Percentiles rank a stretch among this genome's conserved stretches.
Evolutionary conservation across 1,140 invertebrate species (phyloP).

Genomic region (Caenorhabditis inopinata): DNA sequence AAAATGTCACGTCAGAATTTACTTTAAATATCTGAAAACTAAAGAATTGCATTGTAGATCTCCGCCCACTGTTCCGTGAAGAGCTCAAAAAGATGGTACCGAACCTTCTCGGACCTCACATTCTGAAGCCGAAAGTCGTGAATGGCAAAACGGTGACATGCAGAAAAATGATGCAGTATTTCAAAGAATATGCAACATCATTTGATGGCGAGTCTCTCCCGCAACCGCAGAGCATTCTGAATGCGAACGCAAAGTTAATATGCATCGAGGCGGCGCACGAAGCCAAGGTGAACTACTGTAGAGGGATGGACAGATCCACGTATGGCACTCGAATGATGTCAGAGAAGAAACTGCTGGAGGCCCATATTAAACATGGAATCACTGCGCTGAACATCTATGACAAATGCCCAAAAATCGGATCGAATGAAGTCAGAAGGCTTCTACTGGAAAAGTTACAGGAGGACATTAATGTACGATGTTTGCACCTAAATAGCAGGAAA

Average conservation of each 20-base stretch:
- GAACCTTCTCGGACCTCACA: constrained; percentile 53
- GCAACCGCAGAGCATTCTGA: constrained; percentile 55
- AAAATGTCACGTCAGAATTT: too few species aligned
- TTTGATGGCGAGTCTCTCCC: constrained; percentile 58
- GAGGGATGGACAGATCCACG: constrained; percentile 54
- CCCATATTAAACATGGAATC: constrained; percentile 65
- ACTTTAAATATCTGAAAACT: neutral
- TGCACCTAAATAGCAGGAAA: neutral
- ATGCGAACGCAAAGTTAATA: constrained; percentile 58
- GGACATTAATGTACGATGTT: constrained; percentile 59
- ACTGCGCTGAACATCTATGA: constrained; percentile 64
- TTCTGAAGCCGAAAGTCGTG: constrained; percentile 58
- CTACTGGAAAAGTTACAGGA: constrained; percentile 62
- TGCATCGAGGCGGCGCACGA: constrained; percentile 51
- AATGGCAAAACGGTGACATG: constrained; percentile 64
- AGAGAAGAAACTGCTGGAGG: constrained; percentile 63
- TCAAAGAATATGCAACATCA: constrained; percentile 58
- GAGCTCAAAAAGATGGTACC: constrained; percentile 60
- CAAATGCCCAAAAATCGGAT: constrained; percentile 61
- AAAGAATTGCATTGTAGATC: constrained; percentile 53
- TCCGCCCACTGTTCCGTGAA: constrained; percentile 62
- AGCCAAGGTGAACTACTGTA: constrained; percentile 47
- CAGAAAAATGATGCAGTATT: constrained; percentile 62
- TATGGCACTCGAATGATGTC: constrained; percentile 59
- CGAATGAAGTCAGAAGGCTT: constrained; percentile 52